These are phyloP conservation scores for Berghia stephanieae DNA, from an alignment of 1,140 invertebrate species.

Conservation along the genomic window DNA sequence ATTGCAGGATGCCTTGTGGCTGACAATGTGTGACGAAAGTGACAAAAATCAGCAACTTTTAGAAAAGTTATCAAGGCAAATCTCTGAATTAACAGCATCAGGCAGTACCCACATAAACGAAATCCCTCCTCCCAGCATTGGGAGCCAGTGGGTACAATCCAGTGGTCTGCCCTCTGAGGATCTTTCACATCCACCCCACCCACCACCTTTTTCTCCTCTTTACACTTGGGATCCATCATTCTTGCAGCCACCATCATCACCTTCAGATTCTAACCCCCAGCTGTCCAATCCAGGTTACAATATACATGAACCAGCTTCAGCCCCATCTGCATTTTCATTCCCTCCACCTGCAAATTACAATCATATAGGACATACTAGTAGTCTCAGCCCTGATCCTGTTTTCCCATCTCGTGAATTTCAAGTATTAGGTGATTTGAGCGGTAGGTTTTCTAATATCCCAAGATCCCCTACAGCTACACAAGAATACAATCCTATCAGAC, in stretches of 20 bases:
- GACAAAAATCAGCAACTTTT: no score
- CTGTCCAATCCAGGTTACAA: background rate
- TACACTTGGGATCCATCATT: conserved; percentile 16
- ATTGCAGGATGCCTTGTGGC: no score
- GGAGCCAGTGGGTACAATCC: conserved; percentile 22
- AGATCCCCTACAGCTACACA: background rate
- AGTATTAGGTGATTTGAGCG: background rate
- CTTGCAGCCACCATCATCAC: background rate
- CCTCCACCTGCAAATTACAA: no score
- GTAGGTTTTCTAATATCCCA: background rate
- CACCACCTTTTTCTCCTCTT: background rate
- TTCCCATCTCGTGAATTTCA: background rate
- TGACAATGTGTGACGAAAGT: no score
- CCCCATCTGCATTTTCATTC: no score
- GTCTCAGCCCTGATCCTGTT: background rate
- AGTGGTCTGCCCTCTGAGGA: conserved; percentile 4
- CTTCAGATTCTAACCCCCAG: background rate
- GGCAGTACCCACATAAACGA: no score
- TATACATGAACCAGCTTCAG: no score
- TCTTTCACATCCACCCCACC: no score
- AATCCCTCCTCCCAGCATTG: no score
- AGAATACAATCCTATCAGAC: background rate
- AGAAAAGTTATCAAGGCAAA: no score
- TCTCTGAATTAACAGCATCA: no score
- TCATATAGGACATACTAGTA: background rate